Conservation (phyloP, 2,888 invertebrate species). For the Plemyria rubiginata region DNA sequence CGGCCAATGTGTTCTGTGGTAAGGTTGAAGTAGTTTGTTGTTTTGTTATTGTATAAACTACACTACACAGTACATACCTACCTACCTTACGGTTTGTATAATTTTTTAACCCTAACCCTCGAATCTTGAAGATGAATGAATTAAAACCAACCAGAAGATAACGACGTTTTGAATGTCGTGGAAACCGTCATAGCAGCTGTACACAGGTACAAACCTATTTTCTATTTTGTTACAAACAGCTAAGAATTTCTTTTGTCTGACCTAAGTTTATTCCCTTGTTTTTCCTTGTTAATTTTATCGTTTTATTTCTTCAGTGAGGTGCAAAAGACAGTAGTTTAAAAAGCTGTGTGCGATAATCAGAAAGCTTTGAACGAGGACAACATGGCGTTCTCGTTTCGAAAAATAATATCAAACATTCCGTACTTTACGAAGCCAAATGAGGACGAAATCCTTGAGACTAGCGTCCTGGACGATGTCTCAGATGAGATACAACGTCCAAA, state of each 20-base stretch:
- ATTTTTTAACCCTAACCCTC: no score
- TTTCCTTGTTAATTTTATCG: neutral
- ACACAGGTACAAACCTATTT: constrained; percentile 53
- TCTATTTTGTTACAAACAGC: neutral
- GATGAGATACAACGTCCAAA: constrained; percentile 15
- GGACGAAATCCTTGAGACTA: constrained; percentile 33
- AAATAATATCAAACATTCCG: constrained; percentile 75
- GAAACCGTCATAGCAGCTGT: constrained; percentile 34
- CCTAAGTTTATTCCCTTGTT: neutral
- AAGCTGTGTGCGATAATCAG: neutral
- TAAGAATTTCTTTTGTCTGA: constrained; percentile 29
- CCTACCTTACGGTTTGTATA: no score
- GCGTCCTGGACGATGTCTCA: neutral
- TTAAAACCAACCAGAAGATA: constrained; percentile 42
- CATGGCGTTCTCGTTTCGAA: constrained; percentile 78
- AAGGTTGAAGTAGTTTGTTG: no score
- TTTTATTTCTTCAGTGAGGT: constrained; percentile 21
- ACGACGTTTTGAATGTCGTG: no score
- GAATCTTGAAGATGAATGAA: constrained; percentile 50
- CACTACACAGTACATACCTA: no score
- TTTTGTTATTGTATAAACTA: no score
- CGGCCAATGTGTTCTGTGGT: no score
- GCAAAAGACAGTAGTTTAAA: constrained; percentile 15
- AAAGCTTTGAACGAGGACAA: constrained; percentile 27
- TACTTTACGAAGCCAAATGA: constrained; percentile 73